Evolutionary conservation across 1,140 invertebrate species (phyloP).

Genomic region (Drosophila kikkawai): DNA sequence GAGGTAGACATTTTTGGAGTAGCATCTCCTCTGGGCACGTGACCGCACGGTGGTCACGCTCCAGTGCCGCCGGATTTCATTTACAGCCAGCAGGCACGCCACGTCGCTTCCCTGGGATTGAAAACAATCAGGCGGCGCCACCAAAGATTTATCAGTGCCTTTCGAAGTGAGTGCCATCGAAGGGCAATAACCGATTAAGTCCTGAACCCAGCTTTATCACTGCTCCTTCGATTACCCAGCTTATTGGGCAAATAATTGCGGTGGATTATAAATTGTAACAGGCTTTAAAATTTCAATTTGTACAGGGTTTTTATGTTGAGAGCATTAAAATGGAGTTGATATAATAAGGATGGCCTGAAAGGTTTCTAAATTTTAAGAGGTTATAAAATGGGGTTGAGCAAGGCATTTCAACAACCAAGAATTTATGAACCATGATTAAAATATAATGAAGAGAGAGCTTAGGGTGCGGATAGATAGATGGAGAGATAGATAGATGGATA

Average conservation of each 20-base stretch:
- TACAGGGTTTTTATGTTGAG: not conserved
- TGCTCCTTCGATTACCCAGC: constrained; percentile 1
- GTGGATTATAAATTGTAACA: constrained; percentile 31
- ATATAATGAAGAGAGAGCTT: not conserved
- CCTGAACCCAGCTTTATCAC: constrained; percentile 20
- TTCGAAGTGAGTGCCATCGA: constrained; percentile 16
- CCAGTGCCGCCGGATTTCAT: constrained; percentile 61
- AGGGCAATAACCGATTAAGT: constrained; percentile 45
- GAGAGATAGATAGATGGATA: too few species aligned
- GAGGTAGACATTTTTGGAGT: constrained; percentile 11
- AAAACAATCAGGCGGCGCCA: constrained; percentile 50
- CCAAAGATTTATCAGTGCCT: constrained; percentile 42
- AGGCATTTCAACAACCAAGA: too few species aligned
- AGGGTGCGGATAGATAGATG: too few species aligned
- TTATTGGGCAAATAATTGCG: constrained; percentile 4
- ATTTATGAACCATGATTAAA: not conserved
- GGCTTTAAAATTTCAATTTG: constrained; percentile 28
- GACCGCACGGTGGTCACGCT: constrained; percentile 70
- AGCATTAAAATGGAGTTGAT: not conserved
- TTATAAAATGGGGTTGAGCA: not conserved
- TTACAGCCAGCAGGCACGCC: constrained; percentile 57
- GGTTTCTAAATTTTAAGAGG: not conserved
- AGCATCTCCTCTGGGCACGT: constrained; percentile 60
- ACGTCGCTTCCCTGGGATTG: constrained; percentile 47
- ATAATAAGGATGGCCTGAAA: too few species aligned